Evolutionary conservation across 2,888 invertebrate genomes (phyloP).

Genomic region (Drosophila ochracea): DNA sequence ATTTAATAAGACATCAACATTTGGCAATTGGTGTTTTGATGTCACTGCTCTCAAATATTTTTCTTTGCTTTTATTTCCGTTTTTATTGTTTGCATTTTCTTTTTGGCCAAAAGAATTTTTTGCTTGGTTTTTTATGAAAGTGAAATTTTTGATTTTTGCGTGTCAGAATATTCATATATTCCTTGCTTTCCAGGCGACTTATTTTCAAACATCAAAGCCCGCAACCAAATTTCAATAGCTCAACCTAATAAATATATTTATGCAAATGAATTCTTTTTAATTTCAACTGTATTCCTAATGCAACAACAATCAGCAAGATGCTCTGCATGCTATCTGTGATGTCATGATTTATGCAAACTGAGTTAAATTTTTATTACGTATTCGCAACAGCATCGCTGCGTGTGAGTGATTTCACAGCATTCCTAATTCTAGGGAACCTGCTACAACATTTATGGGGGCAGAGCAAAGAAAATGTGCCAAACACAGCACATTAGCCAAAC

Average conservation of each 20-base stretch:
- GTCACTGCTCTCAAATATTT: constrained; percentile 59
- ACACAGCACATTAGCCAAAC: constrained; percentile 10
- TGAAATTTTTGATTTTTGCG: constrained; percentile 56
- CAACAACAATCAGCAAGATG: constrained; percentile 59
- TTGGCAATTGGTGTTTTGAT: constrained; percentile 72
- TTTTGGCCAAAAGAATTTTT: constrained; percentile 6
- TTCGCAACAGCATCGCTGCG: constrained; percentile 39
- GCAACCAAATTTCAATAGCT: constrained; percentile 33
- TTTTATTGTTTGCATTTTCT: constrained; percentile 25
- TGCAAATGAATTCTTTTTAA: constrained; percentile 63
- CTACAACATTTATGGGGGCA: neutral
- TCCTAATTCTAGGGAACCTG: constrained; percentile 26
- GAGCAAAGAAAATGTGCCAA: neutral
- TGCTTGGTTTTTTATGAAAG: constrained; percentile 32
- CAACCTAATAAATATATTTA: constrained; percentile 63
- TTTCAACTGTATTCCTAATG: constrained; percentile 39
- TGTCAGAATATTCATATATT: constrained; percentile 55
- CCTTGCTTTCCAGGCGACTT: constrained; percentile 33
- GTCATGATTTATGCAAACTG: constrained; percentile 62
- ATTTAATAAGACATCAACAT: constrained; percentile 59
- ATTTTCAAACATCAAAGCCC: constrained; percentile 62
- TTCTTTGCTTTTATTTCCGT: constrained; percentile 57
- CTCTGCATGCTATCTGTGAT: constrained; percentile 36
- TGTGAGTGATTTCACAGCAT: constrained; percentile 56
- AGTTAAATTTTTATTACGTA: constrained; percentile 35